Conservation (phyloP, 2,113 vertebrate genomes). For the Cynopterus brachyotis region DNA sequence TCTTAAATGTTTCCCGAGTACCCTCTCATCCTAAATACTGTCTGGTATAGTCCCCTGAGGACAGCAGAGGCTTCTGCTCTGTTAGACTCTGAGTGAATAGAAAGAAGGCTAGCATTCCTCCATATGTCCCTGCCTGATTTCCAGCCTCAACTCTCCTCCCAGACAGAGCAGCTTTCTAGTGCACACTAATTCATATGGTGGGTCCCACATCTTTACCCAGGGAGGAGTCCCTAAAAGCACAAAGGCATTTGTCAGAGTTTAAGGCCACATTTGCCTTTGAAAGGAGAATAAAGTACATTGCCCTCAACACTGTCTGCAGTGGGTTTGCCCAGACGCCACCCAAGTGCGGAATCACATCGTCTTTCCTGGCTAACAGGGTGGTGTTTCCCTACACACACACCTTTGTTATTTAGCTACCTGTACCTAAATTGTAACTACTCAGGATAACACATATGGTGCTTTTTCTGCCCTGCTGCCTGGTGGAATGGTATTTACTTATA, state of each 20-base stretch:
- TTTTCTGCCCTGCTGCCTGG: too few relatives aligned
- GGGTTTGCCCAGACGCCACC: not conserved
- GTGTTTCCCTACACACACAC: not conserved
- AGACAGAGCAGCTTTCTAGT: not conserved
- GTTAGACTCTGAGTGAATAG: not conserved
- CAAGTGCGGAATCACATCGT: not conserved
- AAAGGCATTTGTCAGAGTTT: not conserved
- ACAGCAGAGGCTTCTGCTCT: not conserved
- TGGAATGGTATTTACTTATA: not conserved
- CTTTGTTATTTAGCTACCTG: not conserved
- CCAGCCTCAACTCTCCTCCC: not conserved
- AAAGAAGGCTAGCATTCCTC: not conserved
- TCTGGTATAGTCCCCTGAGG: not conserved
- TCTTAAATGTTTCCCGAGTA: not conserved
- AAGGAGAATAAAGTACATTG: not conserved
- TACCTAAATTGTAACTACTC: not conserved
- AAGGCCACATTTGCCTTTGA: not conserved
- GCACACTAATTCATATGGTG: not conserved
- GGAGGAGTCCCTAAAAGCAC: not conserved
- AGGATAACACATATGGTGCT: not conserved
- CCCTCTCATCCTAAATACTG: not conserved
- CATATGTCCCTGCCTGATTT: not conserved
- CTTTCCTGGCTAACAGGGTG: not conserved
- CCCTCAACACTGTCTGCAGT: not conserved
- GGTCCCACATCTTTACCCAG: not conserved